These are phyloP conservation scores for Cheilosia impressa DNA, from an alignment of 2,888 invertebrate species.

Conservation along the genomic window DNA sequence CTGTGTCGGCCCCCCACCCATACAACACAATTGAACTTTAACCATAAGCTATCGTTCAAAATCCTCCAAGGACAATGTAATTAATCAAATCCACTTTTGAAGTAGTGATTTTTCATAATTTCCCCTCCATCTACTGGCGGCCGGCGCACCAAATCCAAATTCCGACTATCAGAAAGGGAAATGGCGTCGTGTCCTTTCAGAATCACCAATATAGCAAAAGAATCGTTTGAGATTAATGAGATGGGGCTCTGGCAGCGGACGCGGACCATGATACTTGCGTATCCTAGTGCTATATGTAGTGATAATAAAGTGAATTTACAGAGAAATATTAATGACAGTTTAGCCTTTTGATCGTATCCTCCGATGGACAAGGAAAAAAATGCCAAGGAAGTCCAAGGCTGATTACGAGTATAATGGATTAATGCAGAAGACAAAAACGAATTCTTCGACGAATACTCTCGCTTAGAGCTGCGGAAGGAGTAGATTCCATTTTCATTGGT, in stretches of 20 bases:
- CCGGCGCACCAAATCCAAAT: constrained; percentile 6
- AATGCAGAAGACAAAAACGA: too few relatives aligned
- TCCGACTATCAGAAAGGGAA: constrained; percentile 31
- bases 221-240: constrained; percentile 58
- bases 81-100: constrained; percentile 72
- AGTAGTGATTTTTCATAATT: constrained; percentile 73
- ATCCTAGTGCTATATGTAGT: constrained; percentile 36
- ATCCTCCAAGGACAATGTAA: constrained; percentile 71
- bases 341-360: constrained; percentile 40
- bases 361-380: constrained; percentile 4
- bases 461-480: background rate
- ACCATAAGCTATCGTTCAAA: constrained; percentile 73
- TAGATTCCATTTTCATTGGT: constrained; percentile 48
- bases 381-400: background rate
- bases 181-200: constrained; percentile 49
- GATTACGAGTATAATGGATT: background rate
- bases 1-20: background rate
- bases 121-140: constrained; percentile 7
- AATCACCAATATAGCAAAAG: constrained; percentile 34
- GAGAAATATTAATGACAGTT: constrained; percentile 64
- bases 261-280: background rate
- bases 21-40: constrained; percentile 64
- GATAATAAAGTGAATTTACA: constrained; percentile 42
- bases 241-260: constrained; percentile 31
- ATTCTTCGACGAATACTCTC: too few relatives aligned